Percentiles rank a stretch among this genome's conserved stretches.
phyloP scores from a whole-genome alignment of 2,888 invertebrate genomes.

The Pocota personata region DNA sequence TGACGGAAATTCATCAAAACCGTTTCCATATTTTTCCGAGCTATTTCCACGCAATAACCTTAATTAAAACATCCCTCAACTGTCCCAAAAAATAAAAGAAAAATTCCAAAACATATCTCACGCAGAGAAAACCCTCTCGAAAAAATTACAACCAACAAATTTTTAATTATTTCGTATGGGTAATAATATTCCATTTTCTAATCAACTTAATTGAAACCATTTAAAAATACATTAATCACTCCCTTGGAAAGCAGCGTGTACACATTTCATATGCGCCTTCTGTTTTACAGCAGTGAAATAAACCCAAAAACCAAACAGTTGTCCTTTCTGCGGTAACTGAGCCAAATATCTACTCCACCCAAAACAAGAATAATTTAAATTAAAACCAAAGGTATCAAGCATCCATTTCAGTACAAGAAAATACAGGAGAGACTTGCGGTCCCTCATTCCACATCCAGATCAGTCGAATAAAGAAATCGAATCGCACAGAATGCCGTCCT shows the following conservation, averaged over 20 bases:
- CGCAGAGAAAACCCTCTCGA: neutral
- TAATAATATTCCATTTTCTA: slow-evolving; percentile 47
- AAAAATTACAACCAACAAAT: neutral
- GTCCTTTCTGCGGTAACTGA: slow-evolving; percentile 52
- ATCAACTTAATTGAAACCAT: slow-evolving; percentile 80
- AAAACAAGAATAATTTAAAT: slow-evolving; percentile 56
- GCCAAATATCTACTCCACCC: slow-evolving; percentile 6
- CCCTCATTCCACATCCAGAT: slow-evolving; percentile 26
- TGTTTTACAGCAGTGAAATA: slow-evolving; percentile 39
- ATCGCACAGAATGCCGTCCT: slow-evolving; percentile 62
- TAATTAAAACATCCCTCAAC: neutral
- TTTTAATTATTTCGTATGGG: slow-evolving; percentile 32
- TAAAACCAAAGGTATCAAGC: slow-evolving; percentile 61
- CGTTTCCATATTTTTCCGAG: neutral
- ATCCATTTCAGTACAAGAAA: slow-evolving; percentile 16
- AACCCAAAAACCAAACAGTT: slow-evolving; percentile 55
- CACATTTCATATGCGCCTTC: slow-evolving; percentile 54
- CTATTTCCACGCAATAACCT: neutral
- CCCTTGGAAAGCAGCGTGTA: slow-evolving; percentile 5
- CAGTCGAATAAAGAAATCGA: slow-evolving; percentile 58
- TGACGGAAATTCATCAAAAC: too few relatives aligned
- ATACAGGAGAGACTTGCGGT: neutral
- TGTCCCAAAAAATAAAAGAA: neutral
- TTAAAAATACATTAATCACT: slow-evolving; percentile 82
- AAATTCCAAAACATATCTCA: neutral